Evolutionary conservation across 2,797 vertebrate species (phyloP), one percentile per base, ranked within the genome.

Genomic region (Lates japonicus): DNA sequence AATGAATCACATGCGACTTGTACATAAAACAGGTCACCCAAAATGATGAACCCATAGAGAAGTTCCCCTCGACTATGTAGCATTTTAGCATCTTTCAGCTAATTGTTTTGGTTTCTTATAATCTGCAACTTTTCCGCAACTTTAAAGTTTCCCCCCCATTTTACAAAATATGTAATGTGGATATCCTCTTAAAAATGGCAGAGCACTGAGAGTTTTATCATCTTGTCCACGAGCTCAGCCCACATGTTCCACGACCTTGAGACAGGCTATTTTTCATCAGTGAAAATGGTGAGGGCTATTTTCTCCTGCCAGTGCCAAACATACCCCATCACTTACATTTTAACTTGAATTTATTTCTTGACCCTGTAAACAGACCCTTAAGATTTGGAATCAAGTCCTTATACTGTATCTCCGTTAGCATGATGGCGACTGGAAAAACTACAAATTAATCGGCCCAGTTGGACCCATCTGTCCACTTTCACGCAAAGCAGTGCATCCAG

Each of bases 171-270:
- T 22, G 22, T 13, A 7, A n/a, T 13, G 19, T n/a, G 41, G 33
- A 57, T 46, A 60, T 76, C 59, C 19, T 63, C 58, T 75, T 80
- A 58, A 76, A 83, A 80, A 88, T 58, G 81, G 55, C 57, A 52
- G 11, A 64, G 72, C 1, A 0, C 63, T 49, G 7, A 41, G 63
- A 80, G 64, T 83, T 82, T 82, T 58, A 69, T 72, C 49, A 41
- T 78, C 44, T 59, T 66, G 51, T 79, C 78, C 35, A 44, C 51
- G 25, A 69, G 63, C 75, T 74, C 74, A 59, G 77, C 46, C 66
- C 29, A 81, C 76, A 85, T 80, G 69, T 70, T 61, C 71, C 39
- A 2, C 20, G 29, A 59, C 71, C 69, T 82, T 67, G 35, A 84
- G 74, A 73, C 70, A 2, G 12, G 64, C 52, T 35, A 49, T 80